Evolutionary conservation across 2,888 invertebrate genomes (phyloP), one percentile per base, ranked within the genome.

Genomic region (Xanthorhoe designata): DNA sequence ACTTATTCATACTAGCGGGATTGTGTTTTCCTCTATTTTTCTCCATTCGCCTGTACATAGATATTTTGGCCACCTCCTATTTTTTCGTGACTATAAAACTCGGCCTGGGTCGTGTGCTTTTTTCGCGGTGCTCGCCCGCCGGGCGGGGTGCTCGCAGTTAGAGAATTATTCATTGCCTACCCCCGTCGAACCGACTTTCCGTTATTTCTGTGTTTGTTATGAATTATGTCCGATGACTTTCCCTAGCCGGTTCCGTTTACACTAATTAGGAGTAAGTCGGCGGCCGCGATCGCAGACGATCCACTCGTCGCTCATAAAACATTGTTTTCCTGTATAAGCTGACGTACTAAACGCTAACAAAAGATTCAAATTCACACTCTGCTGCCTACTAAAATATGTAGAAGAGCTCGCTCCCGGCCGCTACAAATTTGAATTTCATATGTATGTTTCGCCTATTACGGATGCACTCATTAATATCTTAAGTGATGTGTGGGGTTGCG

Each of bases 401-500:
- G 90, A 90, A 85, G 88, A 91, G 89, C 88, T 85, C 85, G 90
- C 88, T 90, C 87, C 91, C 87, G 88, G 80, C 86, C 89, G 88
- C 86, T 90, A 90, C 90, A 90, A 92, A 93, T 93, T 92, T 93
- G 91, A 93, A 93, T 92, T 92, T 93, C 92, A 92, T 92, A 91
- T 91, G 91, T 91, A 92, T 92, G 92, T 91, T 92, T 91, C 91
- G 84, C 89, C 91, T 92, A 92, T 92, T 92, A 92, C 90, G 88
- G 90, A 92, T 93, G 92, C 92, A 89, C 91, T 92, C 92, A 93
- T 93, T 93, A 93, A 92, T 92, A 92, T 90, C 90, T 91, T 92
- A 91, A 92, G 91, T 91, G 92, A 92, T 90, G 89, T 92, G 90
- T 89, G 86, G 83, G 83, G 79, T 75, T 75, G 73, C 74, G 74